phyloP scores from a whole-genome alignment of 2,113 vertebrate species.

The Catharus minimus region DNA sequence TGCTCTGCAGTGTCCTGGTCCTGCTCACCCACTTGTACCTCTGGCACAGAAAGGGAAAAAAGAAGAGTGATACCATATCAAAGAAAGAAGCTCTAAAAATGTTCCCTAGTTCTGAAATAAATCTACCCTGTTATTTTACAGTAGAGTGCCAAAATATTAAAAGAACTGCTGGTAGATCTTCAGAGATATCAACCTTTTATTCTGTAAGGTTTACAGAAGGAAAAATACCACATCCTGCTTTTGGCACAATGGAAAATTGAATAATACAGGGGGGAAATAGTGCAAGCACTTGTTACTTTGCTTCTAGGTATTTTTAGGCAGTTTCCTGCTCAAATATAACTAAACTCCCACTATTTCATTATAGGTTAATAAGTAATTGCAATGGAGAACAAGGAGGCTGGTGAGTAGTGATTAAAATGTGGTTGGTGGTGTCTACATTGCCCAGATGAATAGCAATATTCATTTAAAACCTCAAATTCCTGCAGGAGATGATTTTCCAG shows the following conservation, averaged over 20 bases:
- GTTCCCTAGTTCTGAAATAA: not conserved
- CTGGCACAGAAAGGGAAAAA: not conserved
- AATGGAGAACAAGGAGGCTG: not conserved
- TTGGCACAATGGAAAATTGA: not conserved
- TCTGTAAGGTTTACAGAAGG: not conserved
- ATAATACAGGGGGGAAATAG: not conserved
- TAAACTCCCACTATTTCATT: not conserved
- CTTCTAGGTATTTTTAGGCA: not conserved
- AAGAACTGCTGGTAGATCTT: not conserved
- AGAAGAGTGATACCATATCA: not conserved
- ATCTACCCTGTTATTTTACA: not conserved
- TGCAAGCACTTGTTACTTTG: not conserved
- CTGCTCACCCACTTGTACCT: not conserved
- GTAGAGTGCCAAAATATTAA: not conserved
- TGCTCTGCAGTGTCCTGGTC: not conserved
- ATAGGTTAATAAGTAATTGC: conserved; percentile 7
- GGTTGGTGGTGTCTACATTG: not conserved
- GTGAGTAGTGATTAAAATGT: not conserved
- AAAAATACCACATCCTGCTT: not conserved
- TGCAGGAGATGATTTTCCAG: not conserved
- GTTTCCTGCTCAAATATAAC: not conserved
- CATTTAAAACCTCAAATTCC: conserved; percentile 29
- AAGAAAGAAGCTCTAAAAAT: not conserved
- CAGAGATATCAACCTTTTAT: not conserved
- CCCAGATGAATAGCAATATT: conserved; percentile 17